Base-by-base conservation (phyloP, 35 echinoderm and acorn worm species). In the Amphiura filiformis region DNA sequence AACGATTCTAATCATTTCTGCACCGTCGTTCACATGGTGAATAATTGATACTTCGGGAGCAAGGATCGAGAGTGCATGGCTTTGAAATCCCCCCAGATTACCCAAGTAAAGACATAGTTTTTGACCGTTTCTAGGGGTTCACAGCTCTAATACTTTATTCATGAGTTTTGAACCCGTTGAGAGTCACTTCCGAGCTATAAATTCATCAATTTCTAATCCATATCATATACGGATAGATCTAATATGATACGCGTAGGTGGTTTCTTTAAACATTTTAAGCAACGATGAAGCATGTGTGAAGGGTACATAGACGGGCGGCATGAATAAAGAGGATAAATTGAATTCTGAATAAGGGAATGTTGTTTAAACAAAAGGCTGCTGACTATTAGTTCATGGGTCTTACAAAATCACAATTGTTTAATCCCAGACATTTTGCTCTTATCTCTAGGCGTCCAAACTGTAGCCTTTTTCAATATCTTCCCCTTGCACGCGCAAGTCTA, bases 141-240 rank as follows among this genome's bases (percentile, higher is more conserved):
- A 70, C 11, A 30, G 15, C 7, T n/a, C n/a, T n/a, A n/a, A 70
- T 70, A 70, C 17, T 18, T 70, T 70, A 70, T 70, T 70, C 61
- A 70, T 70, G 61, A 70, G 26, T 26, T n/a, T n/a, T 13, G 28
- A 70, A 18, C 61, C 61, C 61, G 15, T 30, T 70, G 61, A 70
- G 61, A 70, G 61, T 70, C 61, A 70, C 61, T 70, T 70, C 61
- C 61, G 17, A 70, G 61, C 61, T 70, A 70, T 70, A 70, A 70
- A 70, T 70, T 70, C 61, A 70, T 70, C 61, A 70, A 70, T 70
- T 70, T 70, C 61, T 70, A 70, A 70, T 70, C 26, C 61, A 70
- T 70, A 70, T 70, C 61, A 70, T 70, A 70, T 23, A 70, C 61
- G 61, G 26, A 70, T 70, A 70, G 61, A 70, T 70, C 61, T 30